Conservation (phyloP, 2,888 invertebrate genomes). For the Amblyjoppa fuscipennis region DNA sequence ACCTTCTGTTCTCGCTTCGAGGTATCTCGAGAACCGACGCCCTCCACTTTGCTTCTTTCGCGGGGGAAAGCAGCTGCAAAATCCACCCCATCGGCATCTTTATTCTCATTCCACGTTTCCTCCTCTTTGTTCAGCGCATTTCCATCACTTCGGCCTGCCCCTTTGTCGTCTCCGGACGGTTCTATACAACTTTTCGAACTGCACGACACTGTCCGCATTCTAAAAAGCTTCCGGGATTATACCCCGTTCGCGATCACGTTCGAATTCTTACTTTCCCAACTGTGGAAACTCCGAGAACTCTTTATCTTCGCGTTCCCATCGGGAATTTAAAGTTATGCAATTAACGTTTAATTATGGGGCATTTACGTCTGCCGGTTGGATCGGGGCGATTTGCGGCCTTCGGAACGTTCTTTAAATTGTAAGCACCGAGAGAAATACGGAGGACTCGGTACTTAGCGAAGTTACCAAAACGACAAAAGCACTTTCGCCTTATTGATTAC, state of each 20-base stretch:
- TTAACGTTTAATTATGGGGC: background rate
- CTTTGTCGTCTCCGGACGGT: constrained; percentile 22
- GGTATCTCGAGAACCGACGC: constrained; percentile 2
- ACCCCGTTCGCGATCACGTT: constrained; percentile 7
- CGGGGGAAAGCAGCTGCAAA: background rate
- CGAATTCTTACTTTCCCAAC: constrained; percentile 13
- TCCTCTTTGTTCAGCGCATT: constrained; percentile 51
- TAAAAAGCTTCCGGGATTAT: constrained; percentile 38
- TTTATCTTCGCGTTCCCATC: background rate
- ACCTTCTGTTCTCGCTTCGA: constrained; percentile 11
- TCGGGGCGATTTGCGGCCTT: background rate
- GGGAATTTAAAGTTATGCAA: background rate
- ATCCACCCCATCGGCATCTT: constrained; percentile 5
- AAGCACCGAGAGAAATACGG: background rate
- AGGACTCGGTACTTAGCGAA: no score
- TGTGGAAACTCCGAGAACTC: background rate
- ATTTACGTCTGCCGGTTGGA: background rate
- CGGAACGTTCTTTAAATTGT: background rate
- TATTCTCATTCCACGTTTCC: constrained; percentile 1
- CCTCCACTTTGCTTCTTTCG: background rate
- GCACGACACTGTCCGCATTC: constrained; percentile 34
- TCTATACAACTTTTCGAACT: constrained; percentile 32
- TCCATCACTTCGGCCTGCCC: constrained; percentile 34
- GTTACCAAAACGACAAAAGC: no score
- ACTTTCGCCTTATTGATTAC: no score